A percentile compares a stretch with the other conserved stretches of the same genome.
Conservation (phyloP, 2,888 invertebrate species). For the Trachelus stipa region DNA sequence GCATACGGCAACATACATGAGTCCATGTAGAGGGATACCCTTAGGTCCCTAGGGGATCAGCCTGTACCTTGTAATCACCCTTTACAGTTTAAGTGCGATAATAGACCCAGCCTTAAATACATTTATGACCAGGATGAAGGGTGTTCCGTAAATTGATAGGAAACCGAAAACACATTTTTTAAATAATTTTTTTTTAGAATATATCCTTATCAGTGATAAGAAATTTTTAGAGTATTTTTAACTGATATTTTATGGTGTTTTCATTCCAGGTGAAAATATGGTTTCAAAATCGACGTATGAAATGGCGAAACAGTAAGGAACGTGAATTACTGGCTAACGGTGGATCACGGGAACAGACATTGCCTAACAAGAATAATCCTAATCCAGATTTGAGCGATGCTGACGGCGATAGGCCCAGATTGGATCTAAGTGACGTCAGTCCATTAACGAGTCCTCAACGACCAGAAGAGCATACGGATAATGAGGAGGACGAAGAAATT, state of each 20-base stretch:
- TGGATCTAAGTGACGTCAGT: constrained; percentile 70
- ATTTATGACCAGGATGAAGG: not conserved
- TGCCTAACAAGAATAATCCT: constrained; percentile 97
- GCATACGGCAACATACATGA: constrained; percentile 23
- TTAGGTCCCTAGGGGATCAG: not conserved
- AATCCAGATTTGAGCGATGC: constrained; percentile 95
- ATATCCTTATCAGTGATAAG: not conserved
- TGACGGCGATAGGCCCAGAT: constrained; percentile 81
- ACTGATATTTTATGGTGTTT: constrained; percentile 10
- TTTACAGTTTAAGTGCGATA: constrained; percentile 18
- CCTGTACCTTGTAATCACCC: constrained; percentile 27
- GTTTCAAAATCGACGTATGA: constrained; percentile 99
- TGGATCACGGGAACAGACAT: constrained; percentile 93
- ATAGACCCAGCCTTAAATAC: not conserved
- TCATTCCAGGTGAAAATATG: constrained; percentile 82
- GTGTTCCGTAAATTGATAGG: not conserved
- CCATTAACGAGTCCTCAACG: constrained; percentile 59
- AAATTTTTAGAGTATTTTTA: not conserved
- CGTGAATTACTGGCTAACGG: constrained; percentile 92
- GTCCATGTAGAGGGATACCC: not conserved
- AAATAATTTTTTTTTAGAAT: not conserved
- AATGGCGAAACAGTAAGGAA: constrained; percentile 98
- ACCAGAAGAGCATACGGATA: constrained; percentile 67
- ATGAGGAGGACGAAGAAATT: constrained; percentile 81
- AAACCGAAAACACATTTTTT: not conserved